Conservation (phyloP, 2,888 invertebrate species). For the Aphrophora alni region DNA sequence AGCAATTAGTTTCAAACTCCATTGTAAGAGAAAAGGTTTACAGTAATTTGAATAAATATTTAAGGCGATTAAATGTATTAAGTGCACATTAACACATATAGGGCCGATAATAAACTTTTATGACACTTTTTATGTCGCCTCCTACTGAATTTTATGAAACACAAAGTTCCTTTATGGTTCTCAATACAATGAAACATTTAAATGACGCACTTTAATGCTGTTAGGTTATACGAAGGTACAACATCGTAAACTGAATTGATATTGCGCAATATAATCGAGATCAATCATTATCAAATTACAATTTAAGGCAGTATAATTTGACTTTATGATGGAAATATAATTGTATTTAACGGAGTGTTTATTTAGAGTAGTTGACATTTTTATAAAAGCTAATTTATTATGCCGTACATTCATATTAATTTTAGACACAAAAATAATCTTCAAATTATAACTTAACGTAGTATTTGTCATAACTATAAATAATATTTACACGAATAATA, state of each 20-base stretch:
- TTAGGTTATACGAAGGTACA: background rate
- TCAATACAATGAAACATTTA: background rate
- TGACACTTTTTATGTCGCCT: background rate
- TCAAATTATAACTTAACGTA: background rate
- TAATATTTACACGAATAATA: background rate
- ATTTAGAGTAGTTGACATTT: background rate
- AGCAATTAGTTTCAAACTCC: background rate
- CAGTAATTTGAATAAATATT: background rate
- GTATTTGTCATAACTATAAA: background rate
- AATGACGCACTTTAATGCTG: background rate
- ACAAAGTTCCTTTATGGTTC: background rate
- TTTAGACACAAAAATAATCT: conserved; percentile 9
- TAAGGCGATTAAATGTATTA: background rate
- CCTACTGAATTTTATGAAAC: background rate
- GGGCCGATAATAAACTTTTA: background rate
- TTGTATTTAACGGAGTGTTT: background rate
- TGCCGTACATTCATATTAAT: background rate
- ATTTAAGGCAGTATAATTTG: background rate
- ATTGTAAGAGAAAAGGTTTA: background rate
- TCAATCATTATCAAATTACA: background rate
- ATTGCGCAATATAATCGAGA: background rate
- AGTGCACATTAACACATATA: background rate
- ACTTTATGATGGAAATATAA: background rate
- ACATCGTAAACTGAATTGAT: background rate
- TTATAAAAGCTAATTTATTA: background rate